Conservation (phyloP, 2,797 vertebrate genomes). For the Falco berigora region DNA sequence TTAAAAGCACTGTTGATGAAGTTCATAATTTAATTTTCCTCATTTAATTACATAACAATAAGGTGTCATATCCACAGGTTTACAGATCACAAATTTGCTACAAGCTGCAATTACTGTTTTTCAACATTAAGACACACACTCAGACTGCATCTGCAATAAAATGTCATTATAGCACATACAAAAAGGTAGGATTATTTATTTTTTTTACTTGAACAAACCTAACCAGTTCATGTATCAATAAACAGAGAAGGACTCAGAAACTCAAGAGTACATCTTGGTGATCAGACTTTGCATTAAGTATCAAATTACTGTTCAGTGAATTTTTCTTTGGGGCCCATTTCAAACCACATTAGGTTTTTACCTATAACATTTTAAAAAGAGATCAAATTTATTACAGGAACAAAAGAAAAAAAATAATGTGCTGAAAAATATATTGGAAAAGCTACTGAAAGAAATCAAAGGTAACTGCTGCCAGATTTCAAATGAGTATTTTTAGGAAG, state of each 20-base stretch:
- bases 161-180: neutral
- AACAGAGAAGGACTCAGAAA: neutral
- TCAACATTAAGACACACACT: neutral
- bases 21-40: neutral
- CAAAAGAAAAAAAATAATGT: neutral
- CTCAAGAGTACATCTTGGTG: neutral
- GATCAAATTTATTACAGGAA: neutral
- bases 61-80: neutral
- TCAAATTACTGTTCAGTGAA: neutral
- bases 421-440: neutral
- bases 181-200: neutral
- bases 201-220: neutral
- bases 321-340: neutral
- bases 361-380: neutral
- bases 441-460: neutral
- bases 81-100: neutral
- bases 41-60: neutral
- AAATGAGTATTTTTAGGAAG: conserved; percentile 34
- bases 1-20: neutral
- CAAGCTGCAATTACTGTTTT: neutral
- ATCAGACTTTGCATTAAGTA: neutral
- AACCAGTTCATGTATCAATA: neutral
- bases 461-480: conserved; percentile 14
- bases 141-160: neutral
- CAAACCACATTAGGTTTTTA: neutral